Conservation (phyloP, 2,113 vertebrate species). For the Geothlypis trichas region DNA sequence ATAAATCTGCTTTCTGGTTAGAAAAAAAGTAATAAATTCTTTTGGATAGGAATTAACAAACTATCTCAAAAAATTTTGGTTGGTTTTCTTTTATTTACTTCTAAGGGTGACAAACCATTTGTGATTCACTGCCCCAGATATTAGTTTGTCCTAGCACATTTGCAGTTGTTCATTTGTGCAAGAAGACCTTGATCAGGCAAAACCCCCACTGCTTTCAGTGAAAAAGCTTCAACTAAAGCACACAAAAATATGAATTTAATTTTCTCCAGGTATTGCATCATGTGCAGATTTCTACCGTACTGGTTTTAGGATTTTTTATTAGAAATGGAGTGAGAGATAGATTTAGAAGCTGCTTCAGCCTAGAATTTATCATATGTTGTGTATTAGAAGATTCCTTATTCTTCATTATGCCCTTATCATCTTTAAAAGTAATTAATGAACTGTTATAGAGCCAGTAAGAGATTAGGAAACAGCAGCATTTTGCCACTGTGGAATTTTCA, state of each 20-base stretch:
- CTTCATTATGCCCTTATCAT: not conserved
- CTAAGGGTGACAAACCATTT: not conserved
- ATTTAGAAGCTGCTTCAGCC: slow-evolving; percentile 16
- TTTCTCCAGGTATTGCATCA: slow-evolving; percentile 12
- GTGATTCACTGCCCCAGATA: not conserved
- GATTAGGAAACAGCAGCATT: not conserved
- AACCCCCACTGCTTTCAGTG: not conserved
- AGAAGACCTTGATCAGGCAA: slow-evolving; percentile 21
- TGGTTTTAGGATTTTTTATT: not conserved
- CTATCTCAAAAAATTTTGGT: not conserved
- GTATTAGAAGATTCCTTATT: not conserved
- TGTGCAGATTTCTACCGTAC: not conserved
- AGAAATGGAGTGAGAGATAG: not conserved
- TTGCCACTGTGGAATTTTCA: slow-evolving; percentile 9
- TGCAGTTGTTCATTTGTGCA: not conserved
- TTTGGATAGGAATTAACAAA: not conserved
- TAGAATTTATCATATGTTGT: not conserved
- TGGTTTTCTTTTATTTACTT: not conserved
- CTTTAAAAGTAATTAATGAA: not conserved
- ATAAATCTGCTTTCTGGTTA: not conserved
- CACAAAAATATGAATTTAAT: slow-evolving; percentile 15
- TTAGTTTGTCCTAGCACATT: not conserved
- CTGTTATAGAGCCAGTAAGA: not conserved
- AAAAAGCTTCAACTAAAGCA: not conserved
- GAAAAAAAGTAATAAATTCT: not conserved